A percentile compares a stretch with the other conserved stretches of the same genome.
These are phyloP conservation scores for Porites divaricata DNA, from an alignment of 92 coral and sea anemone genomes.

Conservation along the genomic window DNA sequence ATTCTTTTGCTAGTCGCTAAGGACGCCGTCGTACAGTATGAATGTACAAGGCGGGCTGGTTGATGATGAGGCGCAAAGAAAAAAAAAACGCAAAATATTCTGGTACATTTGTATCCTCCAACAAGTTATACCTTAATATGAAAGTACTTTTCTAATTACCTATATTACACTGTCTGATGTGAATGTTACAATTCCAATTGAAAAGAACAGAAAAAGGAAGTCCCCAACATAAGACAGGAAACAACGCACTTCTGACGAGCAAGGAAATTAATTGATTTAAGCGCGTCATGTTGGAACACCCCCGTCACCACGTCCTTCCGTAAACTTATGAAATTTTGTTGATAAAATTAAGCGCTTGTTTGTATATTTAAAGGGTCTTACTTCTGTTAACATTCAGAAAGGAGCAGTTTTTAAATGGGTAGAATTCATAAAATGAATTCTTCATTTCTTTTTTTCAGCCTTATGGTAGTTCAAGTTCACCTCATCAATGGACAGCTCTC, in stretches of 20 bases:
- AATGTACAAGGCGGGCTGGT: no score
- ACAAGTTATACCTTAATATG: no score
- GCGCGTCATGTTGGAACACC: neutral
- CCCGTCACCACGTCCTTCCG: conserved; percentile 24
- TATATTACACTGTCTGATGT: neutral
- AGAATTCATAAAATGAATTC: neutral
- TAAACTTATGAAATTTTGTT: conserved; percentile 1
- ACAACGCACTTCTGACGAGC: neutral
- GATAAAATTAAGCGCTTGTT: neutral
- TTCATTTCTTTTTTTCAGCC: neutral
- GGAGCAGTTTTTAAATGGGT: neutral
- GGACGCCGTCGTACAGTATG: no score
- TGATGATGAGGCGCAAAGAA: no score
- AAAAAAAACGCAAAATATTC: no score
- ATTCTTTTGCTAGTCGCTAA: no score
- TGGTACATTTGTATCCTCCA: no score
- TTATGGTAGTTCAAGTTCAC: neutral
- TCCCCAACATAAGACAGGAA: neutral
- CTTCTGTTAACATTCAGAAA: neutral
- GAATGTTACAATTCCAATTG: neutral
- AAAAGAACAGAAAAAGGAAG: neutral
- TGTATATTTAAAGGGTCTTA: conserved; percentile 2
- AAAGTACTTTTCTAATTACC: no score
- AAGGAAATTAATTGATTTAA: conserved; percentile 17
- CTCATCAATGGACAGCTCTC: conserved; percentile 7